Base-by-base conservation (phyloP, 2,888 invertebrate species). In the Drosophila birchii region DNA sequence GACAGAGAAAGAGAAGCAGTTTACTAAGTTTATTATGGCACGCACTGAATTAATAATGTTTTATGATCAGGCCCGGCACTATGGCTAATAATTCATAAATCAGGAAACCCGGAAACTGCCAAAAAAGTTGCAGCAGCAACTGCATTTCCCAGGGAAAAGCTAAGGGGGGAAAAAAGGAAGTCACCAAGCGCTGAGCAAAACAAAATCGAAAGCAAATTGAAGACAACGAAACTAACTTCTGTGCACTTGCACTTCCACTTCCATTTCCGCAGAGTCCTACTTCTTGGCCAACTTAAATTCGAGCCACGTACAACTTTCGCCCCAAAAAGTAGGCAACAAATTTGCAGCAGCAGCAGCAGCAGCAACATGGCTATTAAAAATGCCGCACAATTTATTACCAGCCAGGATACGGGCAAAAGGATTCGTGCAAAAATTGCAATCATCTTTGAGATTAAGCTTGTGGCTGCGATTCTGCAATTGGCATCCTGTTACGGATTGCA, bases 201-300 rank as follows among this genome's bases (percentile, higher is more conserved):
- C 69, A 82, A 86, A 89, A 86, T 86, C 80, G 89, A 86, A 89
- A 89, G 86, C 86, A 87, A 87, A 89, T 82, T 89, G 82, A 85
- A 86, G 85, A 89, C 75, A 87, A 75, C 73, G 78, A 69, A 68
- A 72, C 44, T 55, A 86, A 86, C 66, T 80, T 81, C 81, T 70
- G 67, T 64, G 59, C 70, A 61, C 72, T 68, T 68, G 60, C 76
- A 78, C 80, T 51, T 51, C 20, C 51, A 34, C 34, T 38, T 38
- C 38, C 38, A 16, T 6, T 38, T 51, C 51, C 51, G 26, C 26
- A 18, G 14, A 34, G 34, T 20, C 36, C 34, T 36, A 16, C 34
- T 53, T 51, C 34, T 51, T 34, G 51, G 20, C 34, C 32, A 84
- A 84, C 73, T 86, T 88, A 68, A 86, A 86, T 73, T 88, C 78